Conservation (phyloP, 2,113 vertebrate species). For the Embiotoca jacksoni region DNA sequence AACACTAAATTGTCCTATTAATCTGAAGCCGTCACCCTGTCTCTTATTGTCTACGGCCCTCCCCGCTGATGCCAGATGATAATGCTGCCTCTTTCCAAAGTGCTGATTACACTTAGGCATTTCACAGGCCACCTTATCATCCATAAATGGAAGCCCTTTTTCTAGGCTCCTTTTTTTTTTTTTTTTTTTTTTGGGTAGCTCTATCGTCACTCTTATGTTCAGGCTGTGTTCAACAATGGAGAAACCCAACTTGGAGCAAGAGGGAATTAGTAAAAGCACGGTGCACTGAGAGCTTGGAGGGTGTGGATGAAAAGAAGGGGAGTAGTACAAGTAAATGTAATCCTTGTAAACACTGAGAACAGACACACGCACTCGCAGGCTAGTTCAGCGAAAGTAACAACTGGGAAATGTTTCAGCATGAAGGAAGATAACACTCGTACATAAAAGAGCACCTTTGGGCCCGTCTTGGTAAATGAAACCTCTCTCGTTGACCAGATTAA, state of each 20-base stretch:
- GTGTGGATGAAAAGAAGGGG: not conserved
- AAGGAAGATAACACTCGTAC: conserved; percentile 9
- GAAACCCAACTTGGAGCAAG: conserved; percentile 7
- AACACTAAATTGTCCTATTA: conserved; percentile 31
- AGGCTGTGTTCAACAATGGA: conserved; percentile 19
- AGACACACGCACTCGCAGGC: not conserved
- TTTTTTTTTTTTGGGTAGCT: not conserved
- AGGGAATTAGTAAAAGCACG: conserved; percentile 8
- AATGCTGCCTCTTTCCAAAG: conserved; percentile 42
- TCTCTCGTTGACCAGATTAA: conserved; percentile 12
- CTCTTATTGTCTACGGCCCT: conserved; percentile 29
- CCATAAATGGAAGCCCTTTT: conserved; percentile 53
- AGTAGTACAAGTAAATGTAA: conserved; percentile 5
- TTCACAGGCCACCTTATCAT: conserved; percentile 62
- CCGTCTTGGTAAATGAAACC: conserved; percentile 26
- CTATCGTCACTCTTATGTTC: conserved; percentile 17
- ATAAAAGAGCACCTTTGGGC: conserved; percentile 7
- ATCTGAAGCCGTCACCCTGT: conserved; percentile 16
- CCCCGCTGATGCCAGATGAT: conserved; percentile 43
- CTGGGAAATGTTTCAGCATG: not conserved
- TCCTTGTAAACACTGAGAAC: not conserved
- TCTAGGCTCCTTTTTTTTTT: conserved; percentile 39
- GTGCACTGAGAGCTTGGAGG: not conserved
- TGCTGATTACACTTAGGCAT: conserved; percentile 64
- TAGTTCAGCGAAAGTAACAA: not conserved